A percentile compares a stretch with the other conserved stretches of the same genome.
These are phyloP conservation scores for Tretioscincus oriximinensis DNA, from an alignment of 2,113 vertebrate genomes.

Conservation along the genomic window DNA sequence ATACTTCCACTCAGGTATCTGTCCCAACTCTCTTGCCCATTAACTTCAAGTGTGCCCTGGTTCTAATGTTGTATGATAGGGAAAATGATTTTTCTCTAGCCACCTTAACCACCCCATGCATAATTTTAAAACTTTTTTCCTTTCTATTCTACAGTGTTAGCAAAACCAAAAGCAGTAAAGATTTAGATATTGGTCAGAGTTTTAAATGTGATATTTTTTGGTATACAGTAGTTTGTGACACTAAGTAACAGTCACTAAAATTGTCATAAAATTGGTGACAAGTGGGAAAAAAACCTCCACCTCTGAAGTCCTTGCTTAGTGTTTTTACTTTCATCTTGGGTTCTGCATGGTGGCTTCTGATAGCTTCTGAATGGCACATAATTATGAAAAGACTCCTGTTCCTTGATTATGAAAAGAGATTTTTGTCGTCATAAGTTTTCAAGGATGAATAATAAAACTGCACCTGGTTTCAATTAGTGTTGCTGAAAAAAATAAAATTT, in stretches of 20 bases:
- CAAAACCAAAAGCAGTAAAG: background rate
- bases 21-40: too few species aligned
- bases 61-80: too few species aligned
- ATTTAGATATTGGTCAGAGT: background rate
- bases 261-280: conserved; percentile 73
- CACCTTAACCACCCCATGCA: too few species aligned
- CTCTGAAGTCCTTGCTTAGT: conserved; percentile 63
- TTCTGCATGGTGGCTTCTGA: conserved; percentile 75
- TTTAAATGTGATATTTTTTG: conserved; percentile 4
- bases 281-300: conserved; percentile 31
- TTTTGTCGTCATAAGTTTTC: conserved; percentile 80
- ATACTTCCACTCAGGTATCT: too few species aligned
- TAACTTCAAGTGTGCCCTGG: too few species aligned
- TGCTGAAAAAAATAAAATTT: conserved; percentile 63
- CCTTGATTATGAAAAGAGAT: conserved; percentile 76
- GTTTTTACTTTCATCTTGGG: conserved; percentile 65
- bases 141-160: conserved; percentile 3
- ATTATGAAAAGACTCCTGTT: conserved; percentile 82
- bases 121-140: background rate
- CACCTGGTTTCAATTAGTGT: conserved; percentile 80
- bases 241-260: conserved; percentile 71
- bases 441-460: conserved; percentile 81
- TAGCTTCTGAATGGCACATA: conserved; percentile 78
- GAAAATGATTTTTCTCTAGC: too few species aligned
- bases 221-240: conserved; percentile 59